Evolutionary conservation across 2,888 invertebrate species (phyloP), one percentile per base, ranked within the genome.

Genomic region (Agonopterix alstromeriana): DNA sequence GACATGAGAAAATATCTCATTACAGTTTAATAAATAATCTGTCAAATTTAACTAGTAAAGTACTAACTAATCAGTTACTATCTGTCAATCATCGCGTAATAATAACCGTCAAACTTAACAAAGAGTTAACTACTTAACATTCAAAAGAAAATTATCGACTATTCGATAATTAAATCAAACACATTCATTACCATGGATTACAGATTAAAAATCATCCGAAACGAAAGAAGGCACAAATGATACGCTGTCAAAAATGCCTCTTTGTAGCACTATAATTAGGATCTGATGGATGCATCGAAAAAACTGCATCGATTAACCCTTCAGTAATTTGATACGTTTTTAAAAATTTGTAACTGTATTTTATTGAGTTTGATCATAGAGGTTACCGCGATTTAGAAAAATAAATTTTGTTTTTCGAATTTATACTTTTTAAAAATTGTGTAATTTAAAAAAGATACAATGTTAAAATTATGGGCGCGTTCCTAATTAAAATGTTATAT

Each of bases 211-310:
- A 60, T 58, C 53, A 53, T 56, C 55, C 38, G 46, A 57, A 60
- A 54, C 54, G 57, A 55, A 54, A 55, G 50, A 53, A 50, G 52
- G 47, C 53, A 50, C 50, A 71, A 73, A 71, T 73, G 63, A 69
- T 70, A 67, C 61, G 65, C 60, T 72, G 66, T 67, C 68, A 61
- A 57, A 55, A 57, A 54, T 51, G 49, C 50, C 51, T 62, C 61
- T 27, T 27, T 65, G 63, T 57, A 58, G 54, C 27, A 41, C 53
- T 56, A 54, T 70, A 68, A 73, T 73, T 68, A 70, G 58, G 63
- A 56, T 55, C 47, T 55, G 62, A 60, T 60, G 55, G 56, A 57
- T 56, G 57, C 52, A 51, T 57, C 50, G 49, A 53, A 55, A 50
- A 55, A 47, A 42, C 45, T 48, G 50, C 52, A 47, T 45, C 50